Conservation (phyloP, 2,888 invertebrate species). For the Caenorhabditis sp. region DNA sequence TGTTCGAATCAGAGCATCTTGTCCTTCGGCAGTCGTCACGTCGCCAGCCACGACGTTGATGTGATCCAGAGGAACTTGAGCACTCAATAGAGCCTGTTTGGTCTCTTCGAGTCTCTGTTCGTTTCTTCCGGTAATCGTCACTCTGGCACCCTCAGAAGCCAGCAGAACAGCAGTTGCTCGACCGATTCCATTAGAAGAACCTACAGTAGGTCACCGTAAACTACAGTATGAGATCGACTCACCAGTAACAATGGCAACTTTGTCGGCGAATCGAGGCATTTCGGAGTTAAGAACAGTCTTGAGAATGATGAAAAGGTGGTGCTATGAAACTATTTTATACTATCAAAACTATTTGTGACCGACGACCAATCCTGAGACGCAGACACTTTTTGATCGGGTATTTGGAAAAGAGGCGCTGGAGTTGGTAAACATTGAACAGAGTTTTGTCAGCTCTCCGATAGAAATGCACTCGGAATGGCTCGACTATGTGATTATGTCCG, state of each 20-base stretch:
- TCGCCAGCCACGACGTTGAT: slow-evolving; percentile 52
- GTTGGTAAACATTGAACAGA: slow-evolving; percentile 7
- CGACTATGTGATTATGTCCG: not conserved
- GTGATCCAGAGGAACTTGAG: slow-evolving; percentile 28
- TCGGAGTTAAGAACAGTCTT: slow-evolving; percentile 15
- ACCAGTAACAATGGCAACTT: slow-evolving; percentile 52
- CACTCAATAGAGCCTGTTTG: slow-evolving; percentile 19
- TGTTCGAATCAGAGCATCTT: slow-evolving; percentile 50
- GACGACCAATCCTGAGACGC: slow-evolving; percentile 39
- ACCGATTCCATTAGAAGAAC: slow-evolving; percentile 69
- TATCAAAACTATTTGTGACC: not conserved
- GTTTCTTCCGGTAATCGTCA: slow-evolving; percentile 67
- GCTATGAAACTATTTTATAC: slow-evolving; percentile 2
- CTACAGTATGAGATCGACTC: not conserved
- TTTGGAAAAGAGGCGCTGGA: not conserved
- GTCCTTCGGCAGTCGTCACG: slow-evolving; percentile 36
- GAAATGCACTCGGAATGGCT: not conserved
- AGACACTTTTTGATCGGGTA: slow-evolving; percentile 12
- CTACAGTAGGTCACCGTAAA: slow-evolving; percentile 25
- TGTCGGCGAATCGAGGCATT: slow-evolving; percentile 42
- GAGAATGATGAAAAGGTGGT: slow-evolving; percentile 12
- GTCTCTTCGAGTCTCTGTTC: slow-evolving; percentile 55
- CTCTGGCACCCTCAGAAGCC: slow-evolving; percentile 65
- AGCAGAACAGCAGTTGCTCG: slow-evolving; percentile 60
- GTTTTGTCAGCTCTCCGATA: not conserved